These are phyloP conservation scores for Porites rus DNA, from an alignment of 92 coral and sea anemone genomes.

Conservation along the genomic window DNA sequence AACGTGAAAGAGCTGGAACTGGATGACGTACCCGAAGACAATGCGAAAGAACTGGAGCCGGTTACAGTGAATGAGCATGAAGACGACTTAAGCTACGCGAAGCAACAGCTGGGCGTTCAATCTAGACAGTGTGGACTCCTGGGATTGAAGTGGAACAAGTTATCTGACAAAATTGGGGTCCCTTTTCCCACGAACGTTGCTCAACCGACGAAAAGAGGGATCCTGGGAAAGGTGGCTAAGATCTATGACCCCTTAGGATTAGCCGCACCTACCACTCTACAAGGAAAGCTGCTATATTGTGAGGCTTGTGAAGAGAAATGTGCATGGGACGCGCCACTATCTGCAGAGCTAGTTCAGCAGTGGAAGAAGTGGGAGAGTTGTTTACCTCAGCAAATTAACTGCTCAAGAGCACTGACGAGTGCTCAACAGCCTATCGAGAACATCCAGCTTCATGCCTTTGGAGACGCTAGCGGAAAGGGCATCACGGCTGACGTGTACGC, in stretches of 20 bases:
- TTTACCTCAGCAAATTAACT: constrained; percentile 31
- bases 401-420: constrained; percentile 36
- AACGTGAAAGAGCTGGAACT: constrained; percentile 53
- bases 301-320: constrained; percentile 57
- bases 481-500: constrained; percentile 65
- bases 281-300: constrained; percentile 59
- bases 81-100: constrained; percentile 62
- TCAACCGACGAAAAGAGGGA: constrained; percentile 53
- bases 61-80: neutral
- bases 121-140: constrained; percentile 49
- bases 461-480: constrained; percentile 66
- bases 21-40: neutral
- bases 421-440: constrained; percentile 37
- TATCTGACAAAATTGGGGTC: constrained; percentile 44
- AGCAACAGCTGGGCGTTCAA: constrained; percentile 35
- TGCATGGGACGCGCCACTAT: constrained; percentile 58
- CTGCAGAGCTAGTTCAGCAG: constrained; percentile 24
- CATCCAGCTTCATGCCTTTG: constrained; percentile 61
- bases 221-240: constrained; percentile 46
- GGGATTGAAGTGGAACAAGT: constrained; percentile 60
- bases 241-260: constrained; percentile 71
- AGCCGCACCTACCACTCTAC: constrained; percentile 43
- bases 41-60: neutral
- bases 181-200: constrained; percentile 25
- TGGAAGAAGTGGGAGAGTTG: constrained; percentile 59